Conservation (phyloP, 2,797 vertebrate species). For the Spatula versicolor region DNA sequence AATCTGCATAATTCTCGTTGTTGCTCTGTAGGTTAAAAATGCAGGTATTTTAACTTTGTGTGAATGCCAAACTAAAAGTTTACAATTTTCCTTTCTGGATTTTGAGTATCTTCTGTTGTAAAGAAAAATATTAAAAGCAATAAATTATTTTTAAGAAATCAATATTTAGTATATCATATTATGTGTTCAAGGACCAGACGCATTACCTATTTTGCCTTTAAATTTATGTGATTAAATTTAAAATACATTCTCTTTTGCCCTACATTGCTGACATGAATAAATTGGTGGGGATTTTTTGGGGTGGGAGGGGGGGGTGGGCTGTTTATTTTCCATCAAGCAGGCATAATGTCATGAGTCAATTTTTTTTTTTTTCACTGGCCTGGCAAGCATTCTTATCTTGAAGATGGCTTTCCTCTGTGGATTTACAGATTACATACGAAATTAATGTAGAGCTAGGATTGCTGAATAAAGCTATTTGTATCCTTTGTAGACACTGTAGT, state of each 20-base stretch:
- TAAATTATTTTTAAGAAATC: slow-evolving; percentile 99
- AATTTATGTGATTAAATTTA: slow-evolving; percentile 81
- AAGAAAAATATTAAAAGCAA: slow-evolving; percentile 95
- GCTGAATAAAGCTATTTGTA: slow-evolving; percentile 65
- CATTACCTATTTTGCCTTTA: slow-evolving; percentile 92
- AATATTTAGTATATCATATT: slow-evolving; percentile 95
- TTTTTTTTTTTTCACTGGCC: slow-evolving; percentile 66
- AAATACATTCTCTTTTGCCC: slow-evolving; percentile 77
- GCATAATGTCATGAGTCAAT: slow-evolving; percentile 56
- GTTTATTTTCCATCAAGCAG: slow-evolving; percentile 61
- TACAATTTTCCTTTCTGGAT: slow-evolving; percentile 96
- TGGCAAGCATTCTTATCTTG: slow-evolving; percentile 72
- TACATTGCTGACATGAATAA: slow-evolving; percentile 77
- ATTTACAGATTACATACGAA: slow-evolving; percentile 71
- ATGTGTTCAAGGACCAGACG: slow-evolving; percentile 93
- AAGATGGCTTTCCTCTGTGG: slow-evolving; percentile 77
- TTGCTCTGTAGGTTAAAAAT: slow-evolving; percentile 84
- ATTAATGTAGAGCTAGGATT: slow-evolving; percentile 68
- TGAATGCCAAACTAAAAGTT: slow-evolving; percentile 99
- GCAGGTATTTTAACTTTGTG: slow-evolving; percentile 90
- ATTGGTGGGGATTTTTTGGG: slow-evolving; percentile 45
- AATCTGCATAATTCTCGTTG: slow-evolving; percentile 86
- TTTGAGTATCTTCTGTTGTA: slow-evolving; percentile 98
- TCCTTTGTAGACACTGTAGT: slow-evolving; percentile 64
- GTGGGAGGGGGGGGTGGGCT: not conserved